A percentile compares a stretch with the other conserved stretches of the same genome.
Evolutionary conservation across 2,888 invertebrate species (phyloP).

Genomic region (Drosophila meridiana): DNA sequence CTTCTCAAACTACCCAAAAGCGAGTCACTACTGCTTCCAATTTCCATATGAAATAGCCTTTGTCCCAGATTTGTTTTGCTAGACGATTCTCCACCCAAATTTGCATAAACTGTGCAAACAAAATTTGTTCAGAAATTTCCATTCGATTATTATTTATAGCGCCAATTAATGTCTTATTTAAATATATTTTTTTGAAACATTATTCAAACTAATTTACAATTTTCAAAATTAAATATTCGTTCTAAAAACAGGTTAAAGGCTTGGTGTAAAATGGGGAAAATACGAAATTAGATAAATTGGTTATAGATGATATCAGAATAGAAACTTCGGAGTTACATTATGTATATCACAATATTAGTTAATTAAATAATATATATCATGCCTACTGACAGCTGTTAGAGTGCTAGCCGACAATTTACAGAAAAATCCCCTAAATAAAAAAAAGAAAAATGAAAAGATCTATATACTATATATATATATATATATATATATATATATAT

Average conservation of each 20-base stretch:
- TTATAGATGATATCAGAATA: slow-evolving; percentile 5
- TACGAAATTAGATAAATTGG: slow-evolving; percentile 5
- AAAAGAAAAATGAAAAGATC: no score
- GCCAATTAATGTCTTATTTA: slow-evolving; percentile 2
- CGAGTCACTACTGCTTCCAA: neutral
- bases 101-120: slow-evolving; percentile 1
- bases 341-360: neutral
- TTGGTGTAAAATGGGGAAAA: neutral
- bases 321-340: neutral
- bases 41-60: slow-evolving; percentile 3
- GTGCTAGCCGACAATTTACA: neutral
- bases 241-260: slow-evolving; percentile 32
- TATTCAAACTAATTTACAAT: slow-evolving; percentile 30
- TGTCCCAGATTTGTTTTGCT: neutral
- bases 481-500: neutral
- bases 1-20: neutral
- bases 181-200: neutral
- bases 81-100: neutral
- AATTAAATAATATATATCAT: slow-evolving; percentile 11
- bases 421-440: slow-evolving; percentile 26
- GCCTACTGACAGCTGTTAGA: neutral
- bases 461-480: neutral
- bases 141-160: slow-evolving; percentile 2
- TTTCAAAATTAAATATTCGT: neutral
- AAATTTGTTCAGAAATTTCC: neutral